These are phyloP conservation scores for Notiomystis cincta DNA, from an alignment of 2,113 vertebrate species.

Conservation along the genomic window DNA sequence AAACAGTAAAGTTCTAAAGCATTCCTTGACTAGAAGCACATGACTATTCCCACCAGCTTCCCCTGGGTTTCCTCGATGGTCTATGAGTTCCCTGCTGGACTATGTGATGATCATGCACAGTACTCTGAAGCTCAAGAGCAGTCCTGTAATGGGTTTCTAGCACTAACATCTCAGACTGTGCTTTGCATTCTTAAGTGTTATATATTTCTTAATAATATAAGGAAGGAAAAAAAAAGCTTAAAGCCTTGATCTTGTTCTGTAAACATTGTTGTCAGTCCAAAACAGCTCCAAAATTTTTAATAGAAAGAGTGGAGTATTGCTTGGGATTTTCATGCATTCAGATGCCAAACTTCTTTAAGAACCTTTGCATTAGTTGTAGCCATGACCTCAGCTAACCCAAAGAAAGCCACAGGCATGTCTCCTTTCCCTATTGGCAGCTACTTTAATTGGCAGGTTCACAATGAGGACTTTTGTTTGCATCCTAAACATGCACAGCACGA, in stretches of 20 bases:
- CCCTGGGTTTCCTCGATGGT: background rate
- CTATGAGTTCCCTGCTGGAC: background rate
- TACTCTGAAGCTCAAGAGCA: background rate
- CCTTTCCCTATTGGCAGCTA: slow-evolving; percentile 46
- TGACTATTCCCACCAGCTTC: background rate
- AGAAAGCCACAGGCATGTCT: slow-evolving; percentile 55
- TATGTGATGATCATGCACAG: background rate
- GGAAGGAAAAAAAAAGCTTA: background rate
- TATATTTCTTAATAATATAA: background rate
- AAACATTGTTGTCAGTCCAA: background rate
- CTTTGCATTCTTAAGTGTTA: background rate
- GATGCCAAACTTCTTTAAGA: slow-evolving; percentile 57
- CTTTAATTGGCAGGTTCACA: slow-evolving; percentile 76
- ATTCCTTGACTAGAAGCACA: background rate
- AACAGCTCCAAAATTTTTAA: slow-evolving; percentile 21
- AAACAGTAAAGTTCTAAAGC: background rate
- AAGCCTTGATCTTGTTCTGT: background rate
- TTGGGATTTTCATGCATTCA: slow-evolving; percentile 6
- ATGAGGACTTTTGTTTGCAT: slow-evolving; percentile 75
- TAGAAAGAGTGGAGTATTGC: slow-evolving; percentile 7
- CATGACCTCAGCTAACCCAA: slow-evolving; percentile 70
- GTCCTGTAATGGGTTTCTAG: background rate
- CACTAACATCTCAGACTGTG: background rate
- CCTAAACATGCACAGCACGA: slow-evolving; percentile 44
- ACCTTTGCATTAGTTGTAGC: slow-evolving; percentile 52